Conservation (phyloP, 2,113 vertebrate species). For the Oplegnathus fasciatus region DNA sequence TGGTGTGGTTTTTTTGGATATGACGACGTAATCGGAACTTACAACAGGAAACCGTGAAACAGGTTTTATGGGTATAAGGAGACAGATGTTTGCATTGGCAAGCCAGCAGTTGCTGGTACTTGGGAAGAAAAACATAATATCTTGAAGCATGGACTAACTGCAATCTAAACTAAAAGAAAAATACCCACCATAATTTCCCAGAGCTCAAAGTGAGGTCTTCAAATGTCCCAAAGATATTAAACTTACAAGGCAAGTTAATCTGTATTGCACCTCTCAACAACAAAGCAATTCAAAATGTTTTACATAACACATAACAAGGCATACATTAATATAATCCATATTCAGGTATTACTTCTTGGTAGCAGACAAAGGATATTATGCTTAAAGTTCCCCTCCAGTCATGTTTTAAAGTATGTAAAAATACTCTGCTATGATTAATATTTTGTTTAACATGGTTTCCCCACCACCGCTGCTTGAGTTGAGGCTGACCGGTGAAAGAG, state of each 20-base stretch:
- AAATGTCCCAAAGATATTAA: background rate
- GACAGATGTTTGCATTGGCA: slow-evolving; percentile 1
- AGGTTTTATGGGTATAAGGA: slow-evolving; percentile 3
- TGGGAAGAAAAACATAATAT: background rate
- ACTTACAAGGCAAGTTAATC: no score
- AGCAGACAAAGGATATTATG: background rate
- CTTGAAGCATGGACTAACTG: background rate
- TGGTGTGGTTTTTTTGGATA: background rate
- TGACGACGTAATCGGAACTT: background rate
- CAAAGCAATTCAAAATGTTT: background rate
- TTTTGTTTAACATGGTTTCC: no score
- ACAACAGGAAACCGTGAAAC: slow-evolving; percentile 20
- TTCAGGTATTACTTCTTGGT: background rate
- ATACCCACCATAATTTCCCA: background rate
- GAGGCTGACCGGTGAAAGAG: no score
- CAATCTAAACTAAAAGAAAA: background rate
- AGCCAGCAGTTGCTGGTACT: background rate
- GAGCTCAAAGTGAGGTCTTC: background rate
- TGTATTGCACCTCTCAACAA: background rate
- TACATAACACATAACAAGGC: background rate
- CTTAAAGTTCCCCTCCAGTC: no score
- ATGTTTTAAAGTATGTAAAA: no score
- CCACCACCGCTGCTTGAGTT: no score
- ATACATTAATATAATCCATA: background rate
- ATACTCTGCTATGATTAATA: no score